Evolutionary conservation across 2,888 invertebrate genomes (phyloP).

Genomic region (Chesias legatella): DNA sequence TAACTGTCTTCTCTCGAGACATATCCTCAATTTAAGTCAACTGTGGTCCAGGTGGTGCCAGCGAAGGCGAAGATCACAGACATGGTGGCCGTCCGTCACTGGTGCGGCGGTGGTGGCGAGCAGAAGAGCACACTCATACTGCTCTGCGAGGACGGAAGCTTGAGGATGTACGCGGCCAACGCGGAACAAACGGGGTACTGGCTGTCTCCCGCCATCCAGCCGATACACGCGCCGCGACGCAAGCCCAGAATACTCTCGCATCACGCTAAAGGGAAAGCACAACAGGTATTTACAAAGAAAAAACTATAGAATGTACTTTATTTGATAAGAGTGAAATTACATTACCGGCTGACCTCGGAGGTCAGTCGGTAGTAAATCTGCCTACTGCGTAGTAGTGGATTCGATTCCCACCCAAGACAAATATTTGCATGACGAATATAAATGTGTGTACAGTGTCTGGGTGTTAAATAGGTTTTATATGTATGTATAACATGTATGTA

Average conservation of each 20-base stretch:
- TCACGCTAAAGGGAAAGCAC: constrained; percentile 58
- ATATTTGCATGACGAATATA: too few species aligned
- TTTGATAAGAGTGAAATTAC: too few species aligned
- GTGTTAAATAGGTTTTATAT: too few species aligned
- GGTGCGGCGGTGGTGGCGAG: constrained; percentile 88
- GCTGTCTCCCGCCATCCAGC: constrained; percentile 81
- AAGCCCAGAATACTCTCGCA: constrained; percentile 49
- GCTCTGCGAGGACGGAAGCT: constrained; percentile 97
- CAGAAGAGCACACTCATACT: constrained; percentile 94
- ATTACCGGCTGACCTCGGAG: too few species aligned
- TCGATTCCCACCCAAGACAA: too few species aligned
- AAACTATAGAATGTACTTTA: too few species aligned
- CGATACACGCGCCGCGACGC: constrained; percentile 63
- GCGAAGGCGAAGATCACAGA: constrained; percentile 98
- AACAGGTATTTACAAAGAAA: constrained; percentile 58
- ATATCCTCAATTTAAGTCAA: not conserved
- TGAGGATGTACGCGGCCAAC: constrained; percentile 95
- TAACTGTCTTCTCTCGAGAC: too few species aligned
- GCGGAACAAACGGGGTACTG: constrained; percentile 88
- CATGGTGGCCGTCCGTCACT: constrained; percentile 96
- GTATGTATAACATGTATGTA: too few species aligned
- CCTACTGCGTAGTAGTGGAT: too few species aligned
- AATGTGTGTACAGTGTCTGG: too few species aligned
- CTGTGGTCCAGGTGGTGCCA: constrained; percentile 79
- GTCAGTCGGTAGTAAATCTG: too few species aligned